These are phyloP conservation scores for Eristalinus aeneus DNA, from an alignment of 2,888 invertebrate species.

Conservation along the genomic window DNA sequence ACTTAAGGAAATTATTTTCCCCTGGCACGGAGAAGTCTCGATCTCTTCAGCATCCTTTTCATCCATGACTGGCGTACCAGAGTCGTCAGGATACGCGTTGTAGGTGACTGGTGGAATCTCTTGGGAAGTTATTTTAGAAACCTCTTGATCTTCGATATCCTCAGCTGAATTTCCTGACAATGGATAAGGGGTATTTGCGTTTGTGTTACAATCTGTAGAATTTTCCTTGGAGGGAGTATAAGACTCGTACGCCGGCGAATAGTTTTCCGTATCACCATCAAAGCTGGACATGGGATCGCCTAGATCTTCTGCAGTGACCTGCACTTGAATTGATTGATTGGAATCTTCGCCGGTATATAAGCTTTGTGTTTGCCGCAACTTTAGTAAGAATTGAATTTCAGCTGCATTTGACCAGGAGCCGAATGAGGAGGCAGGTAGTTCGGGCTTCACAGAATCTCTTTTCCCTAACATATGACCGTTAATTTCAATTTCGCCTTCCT, in stretches of 20 bases:
- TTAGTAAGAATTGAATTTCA: background rate
- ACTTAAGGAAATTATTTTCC: conserved; percentile 36
- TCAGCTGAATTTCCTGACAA: background rate
- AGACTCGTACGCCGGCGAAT: background rate
- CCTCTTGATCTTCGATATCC: conserved; percentile 41
- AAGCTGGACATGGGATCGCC: background rate
- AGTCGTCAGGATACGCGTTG: conserved; percentile 37
- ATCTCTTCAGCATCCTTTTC: conserved; percentile 38
- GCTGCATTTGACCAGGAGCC: background rate
- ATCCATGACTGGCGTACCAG: conserved; percentile 52
- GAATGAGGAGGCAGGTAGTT: background rate
- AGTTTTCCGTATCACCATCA: background rate
- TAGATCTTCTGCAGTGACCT: background rate
- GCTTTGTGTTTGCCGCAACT: background rate
- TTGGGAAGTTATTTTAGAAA: conserved; percentile 36
- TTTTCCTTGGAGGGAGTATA: background rate
- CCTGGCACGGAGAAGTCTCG: conserved; percentile 22
- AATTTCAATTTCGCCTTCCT: background rate
- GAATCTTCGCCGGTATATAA: background rate
- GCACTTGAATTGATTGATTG: background rate
- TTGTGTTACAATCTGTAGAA: background rate
- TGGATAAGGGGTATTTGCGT: background rate
- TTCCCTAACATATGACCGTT: background rate
- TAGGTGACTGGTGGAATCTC: background rate
- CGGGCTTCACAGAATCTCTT: background rate